Evolutionary conservation across 2,888 invertebrate genomes (phyloP), one percentile per base, ranked within the genome.

Genomic region (Lepidocyrtinus sp.): DNA sequence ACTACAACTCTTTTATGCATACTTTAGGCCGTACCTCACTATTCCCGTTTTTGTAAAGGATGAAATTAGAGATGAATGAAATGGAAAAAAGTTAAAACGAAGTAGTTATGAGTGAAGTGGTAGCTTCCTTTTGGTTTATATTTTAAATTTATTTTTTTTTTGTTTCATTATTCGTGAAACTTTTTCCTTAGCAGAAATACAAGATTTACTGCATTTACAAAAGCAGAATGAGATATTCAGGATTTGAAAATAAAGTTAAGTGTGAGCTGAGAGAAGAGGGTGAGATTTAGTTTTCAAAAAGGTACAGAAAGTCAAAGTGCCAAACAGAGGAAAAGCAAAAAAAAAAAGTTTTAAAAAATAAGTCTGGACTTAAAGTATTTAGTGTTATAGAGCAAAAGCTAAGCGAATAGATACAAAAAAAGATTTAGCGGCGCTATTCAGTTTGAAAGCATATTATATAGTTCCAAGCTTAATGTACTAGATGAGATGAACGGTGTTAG

Each of bases 131-230:
- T 50, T 50, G 50, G 50, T 50, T 50, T 50, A 50, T 50, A n/a
- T 50, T 50, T 50, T 50, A 17, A 50, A 50, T 50, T 50, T 50
- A 50, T 50, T 50, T 50, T 50, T 2, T 50, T 17, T n/a, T n/a
- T 63, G 15, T 15, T 55, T 68, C 55, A 68, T 68, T 68, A 68
- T 55, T 24, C 55, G 46, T 9, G 21, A 50, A 67, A 46, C 67
- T 67, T 50, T 68, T 64, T 64, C 17, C 15, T 26, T 46, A 25
- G 46, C 50, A 24, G 68, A 24, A 50, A 25, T 26, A 25, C n/a
- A 17, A 55, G 25, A 50, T 68, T 68, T 68, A 7, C 22, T n/a
- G 15, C 50, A 12, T 50, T 50, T 50, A 50, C 50, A 2, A 50
- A 50, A 50, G 50, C 17, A 50, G 50, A 50, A 50, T 50, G 50